phyloP scores from a whole-genome alignment of 2,113 vertebrate species.

The Phyllostomus discolor region DNA sequence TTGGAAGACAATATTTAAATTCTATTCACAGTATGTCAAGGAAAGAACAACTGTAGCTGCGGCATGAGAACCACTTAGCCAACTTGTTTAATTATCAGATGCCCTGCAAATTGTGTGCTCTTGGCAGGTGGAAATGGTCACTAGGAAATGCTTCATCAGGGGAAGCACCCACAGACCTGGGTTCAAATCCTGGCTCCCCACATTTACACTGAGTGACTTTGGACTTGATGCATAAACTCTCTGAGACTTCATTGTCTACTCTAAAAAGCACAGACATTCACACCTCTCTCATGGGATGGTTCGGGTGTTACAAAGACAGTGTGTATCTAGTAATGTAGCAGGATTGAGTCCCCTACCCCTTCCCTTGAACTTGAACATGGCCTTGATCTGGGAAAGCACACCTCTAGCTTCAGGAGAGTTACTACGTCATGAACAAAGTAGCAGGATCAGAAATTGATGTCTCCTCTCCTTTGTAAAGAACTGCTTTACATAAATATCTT shows the following conservation, averaged over 20 bases:
- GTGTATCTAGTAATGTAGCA: neutral
- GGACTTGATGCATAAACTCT: neutral
- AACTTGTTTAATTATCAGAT: neutral
- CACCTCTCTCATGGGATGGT: neutral
- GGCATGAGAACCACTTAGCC: slow-evolving; percentile 11
- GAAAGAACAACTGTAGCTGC: slow-evolving; percentile 33
- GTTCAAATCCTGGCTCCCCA: neutral
- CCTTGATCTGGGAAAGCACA: neutral
- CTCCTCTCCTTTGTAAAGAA: neutral
- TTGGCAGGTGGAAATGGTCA: neutral
- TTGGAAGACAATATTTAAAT: slow-evolving; percentile 64
- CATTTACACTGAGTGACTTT: neutral
- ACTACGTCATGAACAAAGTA: neutral
- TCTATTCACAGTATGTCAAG: slow-evolving; percentile 55
- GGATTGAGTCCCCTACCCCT: neutral
- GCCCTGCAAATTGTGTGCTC: neutral
- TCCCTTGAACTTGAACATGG: neutral
- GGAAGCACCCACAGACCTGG: neutral
- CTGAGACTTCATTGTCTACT: neutral
- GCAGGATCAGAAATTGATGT: neutral
- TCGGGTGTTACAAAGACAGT: neutral
- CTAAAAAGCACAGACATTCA: neutral
- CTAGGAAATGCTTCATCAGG: neutral
- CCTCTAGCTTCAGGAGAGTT: neutral
- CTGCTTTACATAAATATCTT: neutral